Evolutionary conservation across 2,113 vertebrate species (phyloP).

Genomic region (Brevimyrus niger): DNA sequence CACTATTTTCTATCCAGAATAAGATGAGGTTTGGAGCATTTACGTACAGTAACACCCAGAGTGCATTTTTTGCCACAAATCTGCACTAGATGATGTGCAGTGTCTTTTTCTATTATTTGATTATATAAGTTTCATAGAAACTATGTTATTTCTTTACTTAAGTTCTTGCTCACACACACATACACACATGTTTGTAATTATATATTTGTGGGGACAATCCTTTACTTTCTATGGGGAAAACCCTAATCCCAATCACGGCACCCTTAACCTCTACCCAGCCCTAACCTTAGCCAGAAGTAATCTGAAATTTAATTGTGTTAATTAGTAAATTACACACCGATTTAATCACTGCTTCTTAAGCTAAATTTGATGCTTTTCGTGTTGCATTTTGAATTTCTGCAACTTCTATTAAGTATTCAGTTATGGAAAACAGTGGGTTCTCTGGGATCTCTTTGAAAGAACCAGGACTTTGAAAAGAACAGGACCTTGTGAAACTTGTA

Average conservation of each 20-base stretch:
- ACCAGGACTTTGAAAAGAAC: not conserved
- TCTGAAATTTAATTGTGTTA: not conserved
- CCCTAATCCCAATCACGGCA: no score
- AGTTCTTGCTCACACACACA: not conserved
- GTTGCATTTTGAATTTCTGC: not conserved
- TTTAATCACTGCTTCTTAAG: not conserved
- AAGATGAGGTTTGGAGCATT: not conserved
- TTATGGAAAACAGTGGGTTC: not conserved
- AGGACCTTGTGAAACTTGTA: not conserved
- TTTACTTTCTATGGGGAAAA: no score
- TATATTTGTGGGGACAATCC: no score
- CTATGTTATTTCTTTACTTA: not conserved
- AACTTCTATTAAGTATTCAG: not conserved
- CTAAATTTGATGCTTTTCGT: not conserved
- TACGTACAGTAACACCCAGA: not conserved
- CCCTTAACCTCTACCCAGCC: no score
- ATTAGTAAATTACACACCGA: not conserved
- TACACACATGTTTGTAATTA: not conserved
- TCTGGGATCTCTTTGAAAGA: not conserved
- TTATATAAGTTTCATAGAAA: not conserved
- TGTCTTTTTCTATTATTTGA: not conserved
- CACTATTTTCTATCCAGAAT: not conserved
- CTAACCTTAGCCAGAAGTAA: no score
- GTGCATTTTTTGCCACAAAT: not conserved
- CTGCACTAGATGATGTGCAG: not conserved